phyloP scores from a whole-genome alignment of 2,797 vertebrate genomes.

The Thaleichthys pacificus region DNA sequence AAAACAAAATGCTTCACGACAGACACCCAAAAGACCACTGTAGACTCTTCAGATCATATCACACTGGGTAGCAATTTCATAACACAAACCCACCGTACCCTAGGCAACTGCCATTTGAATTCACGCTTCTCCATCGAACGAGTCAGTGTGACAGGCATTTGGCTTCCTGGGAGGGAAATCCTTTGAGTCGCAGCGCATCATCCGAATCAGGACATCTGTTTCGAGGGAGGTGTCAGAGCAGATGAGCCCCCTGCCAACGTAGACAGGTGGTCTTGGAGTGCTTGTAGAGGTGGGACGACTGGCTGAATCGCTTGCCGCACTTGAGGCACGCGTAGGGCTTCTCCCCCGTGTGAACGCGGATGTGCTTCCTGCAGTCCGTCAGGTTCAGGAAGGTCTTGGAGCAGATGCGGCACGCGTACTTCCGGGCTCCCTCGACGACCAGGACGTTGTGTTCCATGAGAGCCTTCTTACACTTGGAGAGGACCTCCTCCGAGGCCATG shows the following conservation, averaged over 20 bases:
- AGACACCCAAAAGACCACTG: too few species aligned
- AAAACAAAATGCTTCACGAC: neutral
- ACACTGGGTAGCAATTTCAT: too few species aligned
- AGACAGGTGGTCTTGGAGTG: conserved; percentile 96
- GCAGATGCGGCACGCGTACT: conserved; percentile 98
- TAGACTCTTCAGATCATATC: too few species aligned
- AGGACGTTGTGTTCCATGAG: conserved; percentile 93
- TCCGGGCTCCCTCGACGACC: conserved; percentile 93
- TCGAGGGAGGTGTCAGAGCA: conserved; percentile 67
- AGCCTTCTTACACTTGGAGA: conserved; percentile 97
- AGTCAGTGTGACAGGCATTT: neutral
- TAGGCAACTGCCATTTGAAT: too few species aligned
- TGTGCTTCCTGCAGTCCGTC: conserved; percentile 98
- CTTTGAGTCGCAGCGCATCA: neutral
- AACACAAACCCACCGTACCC: too few species aligned
- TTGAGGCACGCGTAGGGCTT: conserved; percentile 94
- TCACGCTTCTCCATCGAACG: too few species aligned
- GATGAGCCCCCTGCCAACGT: conserved; percentile 79
- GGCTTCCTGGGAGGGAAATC: neutral
- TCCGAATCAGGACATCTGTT: neutral
- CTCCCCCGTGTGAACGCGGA: conserved; percentile 94
- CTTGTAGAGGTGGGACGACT: conserved; percentile 97
- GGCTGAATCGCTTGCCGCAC: conserved; percentile 96
- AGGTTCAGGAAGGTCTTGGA: conserved; percentile 96
- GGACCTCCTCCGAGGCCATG: conserved; percentile 89